Evolutionary conservation across 2,797 vertebrate species (phyloP), one percentile per base, ranked within the genome.

Genomic region (Triplophysa bombifrons): DNA sequence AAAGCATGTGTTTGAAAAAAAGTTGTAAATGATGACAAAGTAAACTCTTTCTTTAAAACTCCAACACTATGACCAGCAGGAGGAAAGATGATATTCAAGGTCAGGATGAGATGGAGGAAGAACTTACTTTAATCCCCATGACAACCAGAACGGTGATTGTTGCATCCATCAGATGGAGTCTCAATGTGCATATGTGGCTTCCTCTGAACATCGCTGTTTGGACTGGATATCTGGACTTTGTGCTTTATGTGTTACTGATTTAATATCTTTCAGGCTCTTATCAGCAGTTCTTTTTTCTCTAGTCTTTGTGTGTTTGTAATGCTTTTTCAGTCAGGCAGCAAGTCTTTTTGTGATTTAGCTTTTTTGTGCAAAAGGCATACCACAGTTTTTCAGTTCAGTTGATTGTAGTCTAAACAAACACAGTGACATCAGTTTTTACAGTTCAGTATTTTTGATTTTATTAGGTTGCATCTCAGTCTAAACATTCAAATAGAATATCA

Each of bases 31-130:
- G 13, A 48, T 48, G 13, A 48, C 46, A 48, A 3, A 14, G 12
- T 48, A 14, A 48, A 13, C 46, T 48, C 12, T 48, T 48, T 48
- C 46, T 48, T 41, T 13, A 16, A 48, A 48, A 48, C 51, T 72
- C 56, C 51, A 80, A 81, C 78, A 87, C 84, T 85, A 53, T 74
- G 73, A 67, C 81, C 76, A 81, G 80, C 75, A 81, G 83, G 55
- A 17, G 51, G 53, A 72, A 25, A 34, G 19, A 71, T 44, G 51
- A 66, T 74, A 50, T 50, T 34, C 80, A 84, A 86, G 85, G 84
- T 90, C 87, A 83, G 41, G 76, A 66, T 86, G 69, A 63, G 85
- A 44, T 65, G 34, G 55, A 70, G 74, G 82, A 25, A 41, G 82
- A 25, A 41, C 58, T 58, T 78, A 76, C 82, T 86, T 34, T 82